These are phyloP conservation scores for Gymnosoma rotundatum DNA, from an alignment of 2,888 invertebrate genomes.

Conservation along the genomic window DNA sequence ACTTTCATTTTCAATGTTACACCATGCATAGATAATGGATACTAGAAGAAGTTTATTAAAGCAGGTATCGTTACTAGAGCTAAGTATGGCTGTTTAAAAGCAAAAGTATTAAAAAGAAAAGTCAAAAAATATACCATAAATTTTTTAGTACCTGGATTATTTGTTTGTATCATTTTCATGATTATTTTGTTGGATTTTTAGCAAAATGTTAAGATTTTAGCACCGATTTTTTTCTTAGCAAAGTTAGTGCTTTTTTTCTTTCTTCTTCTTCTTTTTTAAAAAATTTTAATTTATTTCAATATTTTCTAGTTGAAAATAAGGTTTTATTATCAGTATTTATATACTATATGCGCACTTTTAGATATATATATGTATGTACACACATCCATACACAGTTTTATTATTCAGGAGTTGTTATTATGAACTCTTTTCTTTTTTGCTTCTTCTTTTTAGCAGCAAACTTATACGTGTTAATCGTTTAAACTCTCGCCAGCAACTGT, in stretches of 20 bases:
- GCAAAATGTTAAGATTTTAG: no score
- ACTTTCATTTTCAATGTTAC: conserved; percentile 70
- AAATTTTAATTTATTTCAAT: not conserved
- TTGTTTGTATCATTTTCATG: conserved; percentile 71
- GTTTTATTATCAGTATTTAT: not conserved
- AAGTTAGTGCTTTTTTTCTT: conserved; percentile 12
- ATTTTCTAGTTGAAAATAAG: not conserved
- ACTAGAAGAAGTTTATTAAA: not conserved
- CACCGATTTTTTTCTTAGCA: not conserved
- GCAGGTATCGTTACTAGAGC: not conserved
- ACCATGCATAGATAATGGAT: not conserved
- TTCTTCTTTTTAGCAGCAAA: not conserved
- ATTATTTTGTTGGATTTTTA: conserved; percentile 35
- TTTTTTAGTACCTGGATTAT: conserved; percentile 70
- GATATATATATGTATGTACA: not conserved
- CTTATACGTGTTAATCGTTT: conserved; percentile 60
- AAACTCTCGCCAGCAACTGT: conserved; percentile 67
- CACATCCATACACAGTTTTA: not conserved
- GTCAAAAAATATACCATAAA: not conserved
- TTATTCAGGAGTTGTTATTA: not conserved
- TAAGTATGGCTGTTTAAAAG: no score
- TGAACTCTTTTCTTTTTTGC: not conserved
- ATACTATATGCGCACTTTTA: not conserved
- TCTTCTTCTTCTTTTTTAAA: not conserved
- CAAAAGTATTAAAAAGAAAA: not conserved